A percentile compares a stretch with the other conserved stretches of the same genome.
These are phyloP conservation scores for Nomada goodeniana DNA, from an alignment of 2,888 invertebrate genomes.

Conservation along the genomic window DNA sequence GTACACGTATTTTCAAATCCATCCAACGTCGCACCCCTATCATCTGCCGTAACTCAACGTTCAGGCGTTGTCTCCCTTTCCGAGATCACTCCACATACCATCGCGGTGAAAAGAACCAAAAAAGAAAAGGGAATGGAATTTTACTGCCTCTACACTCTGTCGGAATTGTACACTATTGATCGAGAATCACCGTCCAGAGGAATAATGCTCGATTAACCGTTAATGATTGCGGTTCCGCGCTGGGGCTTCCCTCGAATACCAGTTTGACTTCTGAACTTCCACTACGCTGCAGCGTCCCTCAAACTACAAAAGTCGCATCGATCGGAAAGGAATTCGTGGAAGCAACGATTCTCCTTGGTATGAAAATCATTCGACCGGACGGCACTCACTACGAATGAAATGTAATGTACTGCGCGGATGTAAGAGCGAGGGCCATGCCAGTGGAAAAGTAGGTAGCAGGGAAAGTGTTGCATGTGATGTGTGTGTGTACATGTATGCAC, in stretches of 20 bases:
- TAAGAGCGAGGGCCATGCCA: conserved; percentile 6
- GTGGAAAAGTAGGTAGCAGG: neutral
- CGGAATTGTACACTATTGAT: neutral
- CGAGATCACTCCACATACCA: neutral
- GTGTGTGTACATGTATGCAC: neutral
- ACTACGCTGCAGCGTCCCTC: neutral
- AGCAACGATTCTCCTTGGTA: conserved; percentile 59
- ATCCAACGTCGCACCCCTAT: neutral
- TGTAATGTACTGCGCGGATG: conserved; percentile 60
- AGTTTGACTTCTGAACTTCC: conserved; percentile 17
- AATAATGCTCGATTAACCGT: conserved; percentile 47
- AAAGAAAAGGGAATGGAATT: neutral
- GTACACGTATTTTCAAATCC: too few relatives aligned
- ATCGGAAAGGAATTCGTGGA: conserved; percentile 46
- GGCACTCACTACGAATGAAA: conserved; percentile 27
- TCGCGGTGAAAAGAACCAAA: neutral
- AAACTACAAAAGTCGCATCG: conserved; percentile 33
- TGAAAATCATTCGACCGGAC: conserved; percentile 66
- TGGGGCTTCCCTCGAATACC: neutral
- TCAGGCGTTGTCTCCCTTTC: neutral
- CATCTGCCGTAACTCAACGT: neutral
- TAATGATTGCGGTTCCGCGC: conserved; percentile 28
- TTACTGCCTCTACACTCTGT: neutral
- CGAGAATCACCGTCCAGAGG: conserved; percentile 6
- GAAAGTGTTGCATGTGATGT: neutral